Percentiles rank a stretch among this genome's conserved stretches.
Conservation (phyloP, 2,113 vertebrate species). For the Amblyopsis rosae region DNA sequence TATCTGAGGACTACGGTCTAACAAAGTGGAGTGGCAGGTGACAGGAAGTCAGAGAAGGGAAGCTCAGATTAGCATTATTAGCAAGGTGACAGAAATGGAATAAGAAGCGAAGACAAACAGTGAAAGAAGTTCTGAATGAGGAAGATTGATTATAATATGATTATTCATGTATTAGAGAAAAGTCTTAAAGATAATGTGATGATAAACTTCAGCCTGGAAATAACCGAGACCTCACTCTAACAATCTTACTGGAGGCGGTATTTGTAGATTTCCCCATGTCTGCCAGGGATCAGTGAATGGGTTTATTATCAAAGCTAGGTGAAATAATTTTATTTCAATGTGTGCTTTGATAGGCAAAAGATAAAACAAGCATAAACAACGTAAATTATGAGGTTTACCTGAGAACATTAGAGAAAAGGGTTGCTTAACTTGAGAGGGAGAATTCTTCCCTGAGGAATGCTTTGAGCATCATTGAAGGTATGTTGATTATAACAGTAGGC, state of each 20-base stretch:
- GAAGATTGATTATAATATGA: not conserved
- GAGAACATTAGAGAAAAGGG: too few species aligned
- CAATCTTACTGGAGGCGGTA: slow-evolving; percentile 78
- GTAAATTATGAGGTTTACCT: too few species aligned
- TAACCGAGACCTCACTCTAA: not conserved
- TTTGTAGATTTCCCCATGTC: slow-evolving; percentile 89
- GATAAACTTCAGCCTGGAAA: not conserved
- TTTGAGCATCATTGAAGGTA: too few species aligned
- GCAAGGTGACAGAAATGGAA: too few species aligned
- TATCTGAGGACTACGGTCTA: slow-evolving; percentile 83
- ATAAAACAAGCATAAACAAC: too few species aligned
- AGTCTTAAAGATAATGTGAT: not conserved
- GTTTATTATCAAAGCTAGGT: slow-evolving; percentile 52
- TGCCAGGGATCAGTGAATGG: slow-evolving; percentile 91
- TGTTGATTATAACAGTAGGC: too few species aligned
- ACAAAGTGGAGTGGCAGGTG: slow-evolving; percentile 25
- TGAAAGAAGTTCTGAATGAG: slow-evolving; percentile 11
- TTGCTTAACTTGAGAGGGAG: too few species aligned
- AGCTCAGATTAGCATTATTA: not conserved
- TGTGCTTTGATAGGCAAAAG: too few species aligned
- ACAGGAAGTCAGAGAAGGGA: not conserved
- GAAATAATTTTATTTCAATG: too few species aligned
- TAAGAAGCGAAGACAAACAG: not conserved
- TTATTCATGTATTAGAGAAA: not conserved
- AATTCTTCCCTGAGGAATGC: too few species aligned